Base-by-base conservation (phyloP, 2,113 vertebrate species). In the Cebidichthys violaceus region DNA sequence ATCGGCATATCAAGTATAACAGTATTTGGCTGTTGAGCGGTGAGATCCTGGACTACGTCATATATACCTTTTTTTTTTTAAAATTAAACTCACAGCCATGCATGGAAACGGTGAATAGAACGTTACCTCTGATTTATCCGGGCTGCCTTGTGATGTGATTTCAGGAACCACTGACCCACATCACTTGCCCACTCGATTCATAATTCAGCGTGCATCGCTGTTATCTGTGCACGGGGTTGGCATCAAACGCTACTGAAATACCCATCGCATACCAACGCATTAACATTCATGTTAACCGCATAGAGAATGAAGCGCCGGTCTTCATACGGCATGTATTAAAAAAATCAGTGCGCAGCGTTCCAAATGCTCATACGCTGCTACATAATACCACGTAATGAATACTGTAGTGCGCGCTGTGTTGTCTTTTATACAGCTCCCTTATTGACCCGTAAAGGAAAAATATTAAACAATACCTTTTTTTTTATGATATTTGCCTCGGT, bases 91-190 rank as follows among this genome's bases (percentile, higher is more conserved):
- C 69, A 60, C 43, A 77, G 24, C 74, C 39, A 33, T 55, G 75
- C 70, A 52, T 41, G 62, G 31, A 75, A 81, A 69, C 62, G 18
- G 60, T 84, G 81, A 80, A 70, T 39, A 85, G n/a, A 61, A 20
- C 54, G 45, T 68, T 85, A 29, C 27, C 70, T 69, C 10, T 59
- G 62, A 86, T 89, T 75, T 70, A 76, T 66, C 41, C 45, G 18
- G 3, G 61, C 11, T 79, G 71, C 52, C 47, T 55, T 17, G 65
- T 72, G 77, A 74, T 73, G 54, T 78, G 55, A 86, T 84, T 88
- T 64, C 70, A 67, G 80, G 74, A 90, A 82, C 68, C 75, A 72
- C 57, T 90, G 79, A 90, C 85, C 79, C 86, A 86, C 67, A 85
- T 88, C 88, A 74, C 57, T 78, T 77, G 75, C 66, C 55, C 70